These are phyloP conservation scores for Chiloscyllium plagiosum DNA, from an alignment of 2,113 vertebrate species.

Conservation along the genomic window DNA sequence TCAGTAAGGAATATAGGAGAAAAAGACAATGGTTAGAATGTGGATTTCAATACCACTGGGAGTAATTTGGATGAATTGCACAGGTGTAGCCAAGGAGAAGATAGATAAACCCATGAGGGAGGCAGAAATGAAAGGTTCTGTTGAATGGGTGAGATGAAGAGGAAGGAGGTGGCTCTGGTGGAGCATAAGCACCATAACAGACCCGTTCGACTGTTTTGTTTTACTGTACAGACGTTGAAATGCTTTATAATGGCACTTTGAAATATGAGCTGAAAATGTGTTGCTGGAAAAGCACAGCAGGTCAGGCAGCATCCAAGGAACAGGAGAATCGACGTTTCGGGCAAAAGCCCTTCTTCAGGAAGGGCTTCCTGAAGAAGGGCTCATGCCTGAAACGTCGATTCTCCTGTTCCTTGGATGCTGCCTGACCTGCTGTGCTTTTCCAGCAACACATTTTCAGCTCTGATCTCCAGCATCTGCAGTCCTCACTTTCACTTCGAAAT, in stretches of 20 bases:
- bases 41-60: background rate
- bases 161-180: background rate
- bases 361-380: no score
- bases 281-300: no score
- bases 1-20: background rate
- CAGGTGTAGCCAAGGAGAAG: background rate
- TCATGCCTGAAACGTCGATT: no score
- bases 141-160: background rate
- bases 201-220: background rate
- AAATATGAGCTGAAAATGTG: no score
- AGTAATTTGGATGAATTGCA: background rate
- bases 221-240: background rate
- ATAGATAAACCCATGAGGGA: background rate
- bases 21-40: background rate
- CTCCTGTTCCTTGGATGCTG: no score
- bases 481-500: background rate
- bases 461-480: no score
- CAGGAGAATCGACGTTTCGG: no score
- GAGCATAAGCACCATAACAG: background rate
- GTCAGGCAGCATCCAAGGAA: no score
- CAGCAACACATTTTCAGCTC: no score
- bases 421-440: no score
- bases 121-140: background rate
- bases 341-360: no score
- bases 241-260: background rate